Conservation (phyloP, 2,113 vertebrate genomes). For the Talpa occidentalis region DNA sequence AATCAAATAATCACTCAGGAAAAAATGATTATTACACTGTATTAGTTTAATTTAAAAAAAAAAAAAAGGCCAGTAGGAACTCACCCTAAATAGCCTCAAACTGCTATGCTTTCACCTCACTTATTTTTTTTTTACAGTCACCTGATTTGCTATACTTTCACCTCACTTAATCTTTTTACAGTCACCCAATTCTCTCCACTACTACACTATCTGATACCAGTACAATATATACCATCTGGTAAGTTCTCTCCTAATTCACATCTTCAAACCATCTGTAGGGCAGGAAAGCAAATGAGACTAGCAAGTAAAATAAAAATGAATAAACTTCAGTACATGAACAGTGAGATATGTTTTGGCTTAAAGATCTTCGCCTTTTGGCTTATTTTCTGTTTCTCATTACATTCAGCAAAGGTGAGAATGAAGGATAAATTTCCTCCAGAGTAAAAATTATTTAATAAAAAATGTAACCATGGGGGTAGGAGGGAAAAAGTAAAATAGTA, state of each 20-base stretch:
- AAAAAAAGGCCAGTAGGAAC: slow-evolving; percentile 29
- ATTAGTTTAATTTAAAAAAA: slow-evolving; percentile 56
- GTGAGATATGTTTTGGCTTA: background rate
- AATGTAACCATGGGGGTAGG: background rate
- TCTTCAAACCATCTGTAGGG: background rate
- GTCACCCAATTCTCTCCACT: slow-evolving; percentile 36
- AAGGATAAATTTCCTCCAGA: background rate
- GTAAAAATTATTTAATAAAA: background rate
- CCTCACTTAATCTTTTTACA: background rate
- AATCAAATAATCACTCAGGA: background rate
- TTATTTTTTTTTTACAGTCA: background rate
- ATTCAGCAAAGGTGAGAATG: background rate
- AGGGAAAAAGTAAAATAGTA: background rate
- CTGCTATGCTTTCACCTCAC: background rate
- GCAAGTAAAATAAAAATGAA: slow-evolving; percentile 10
- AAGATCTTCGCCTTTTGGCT: background rate
- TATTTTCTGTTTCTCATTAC: background rate
- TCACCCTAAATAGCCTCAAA: background rate
- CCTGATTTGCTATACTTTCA: slow-evolving; percentile 24
- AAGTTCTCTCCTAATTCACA: slow-evolving; percentile 13
- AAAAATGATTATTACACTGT: background rate
- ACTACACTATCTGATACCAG: background rate
- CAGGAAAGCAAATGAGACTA: slow-evolving; percentile 27
- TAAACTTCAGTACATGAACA: slow-evolving; percentile 3
- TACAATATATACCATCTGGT: background rate